Conservation (phyloP, 2,888 invertebrate genomes). For the Trissolcus brochymenae region DNA sequence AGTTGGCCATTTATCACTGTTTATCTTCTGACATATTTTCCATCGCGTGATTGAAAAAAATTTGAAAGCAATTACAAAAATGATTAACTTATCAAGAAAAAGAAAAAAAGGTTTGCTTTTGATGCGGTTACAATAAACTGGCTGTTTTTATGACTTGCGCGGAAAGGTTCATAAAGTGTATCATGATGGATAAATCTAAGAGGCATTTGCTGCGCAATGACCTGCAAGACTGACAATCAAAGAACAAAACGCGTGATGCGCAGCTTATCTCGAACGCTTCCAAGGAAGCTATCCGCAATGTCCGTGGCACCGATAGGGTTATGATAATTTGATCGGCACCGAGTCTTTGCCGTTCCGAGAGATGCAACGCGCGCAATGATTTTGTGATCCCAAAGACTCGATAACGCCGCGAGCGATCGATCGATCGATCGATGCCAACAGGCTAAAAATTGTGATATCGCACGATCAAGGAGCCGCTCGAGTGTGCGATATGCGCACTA, state of each 20-base stretch:
- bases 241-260: constrained; percentile 38
- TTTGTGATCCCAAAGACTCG: constrained; percentile 44
- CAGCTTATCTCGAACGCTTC: constrained; percentile 58
- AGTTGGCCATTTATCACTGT: too few relatives aligned
- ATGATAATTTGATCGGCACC: constrained; percentile 65
- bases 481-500: constrained; percentile 53
- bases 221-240: constrained; percentile 56
- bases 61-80: too few relatives aligned
- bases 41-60: too few relatives aligned
- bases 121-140: constrained; percentile 26
- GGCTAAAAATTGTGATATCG: constrained; percentile 51
- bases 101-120: constrained; percentile 9
- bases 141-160: constrained; percentile 33
- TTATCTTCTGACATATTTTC: too few relatives aligned
- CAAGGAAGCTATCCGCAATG: constrained; percentile 68
- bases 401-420: constrained; percentile 53
- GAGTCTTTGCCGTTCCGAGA: constrained; percentile 36
- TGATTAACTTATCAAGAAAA: constrained; percentile 1
- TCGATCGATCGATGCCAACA: constrained; percentile 57
- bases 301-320: constrained; percentile 67
- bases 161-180: constrained; percentile 45
- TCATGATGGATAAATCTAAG: constrained; percentile 36
- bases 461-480: constrained; percentile 35
- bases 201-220: constrained; percentile 45
- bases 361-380: constrained; percentile 43